A percentile compares a stretch with the other conserved stretches of the same genome.
These are phyloP conservation scores for Pilophorus perplexus DNA, from an alignment of 2,888 invertebrate genomes.

Conservation along the genomic window DNA sequence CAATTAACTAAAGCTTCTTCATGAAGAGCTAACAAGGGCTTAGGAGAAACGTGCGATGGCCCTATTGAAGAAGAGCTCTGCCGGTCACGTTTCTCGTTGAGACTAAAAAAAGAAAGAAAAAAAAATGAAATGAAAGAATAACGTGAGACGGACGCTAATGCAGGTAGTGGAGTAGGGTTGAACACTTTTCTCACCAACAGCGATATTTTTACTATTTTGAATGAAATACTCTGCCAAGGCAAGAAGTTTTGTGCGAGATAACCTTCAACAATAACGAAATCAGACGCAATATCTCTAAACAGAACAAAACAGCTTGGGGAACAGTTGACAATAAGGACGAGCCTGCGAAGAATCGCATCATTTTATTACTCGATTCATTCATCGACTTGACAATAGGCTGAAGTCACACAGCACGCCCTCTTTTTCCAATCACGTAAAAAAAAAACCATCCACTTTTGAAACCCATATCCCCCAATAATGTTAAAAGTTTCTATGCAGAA, in stretches of 20 bases:
- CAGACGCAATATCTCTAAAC: no score
- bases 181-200: no score
- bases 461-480: slow-evolving; percentile 36
- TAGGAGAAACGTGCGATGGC: neutral
- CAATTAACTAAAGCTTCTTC: slow-evolving; percentile 16
- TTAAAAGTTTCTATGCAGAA: slow-evolving; percentile 39
- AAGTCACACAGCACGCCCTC: neutral
- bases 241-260: no score
- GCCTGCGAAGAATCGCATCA: slow-evolving; percentile 17
- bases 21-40: slow-evolving; percentile 18
- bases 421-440: slow-evolving; percentile 36
- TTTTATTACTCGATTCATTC: slow-evolving; percentile 34
- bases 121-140: neutral
- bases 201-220: no score
- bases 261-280: no score
- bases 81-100: slow-evolving; percentile 15
- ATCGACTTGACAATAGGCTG: slow-evolving; percentile 18
- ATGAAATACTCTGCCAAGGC: no score
- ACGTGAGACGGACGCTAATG: no score
- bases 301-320: no score
- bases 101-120: slow-evolving; percentile 4
- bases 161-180: no score
- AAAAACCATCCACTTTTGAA: slow-evolving; percentile 38
- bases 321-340: no score
- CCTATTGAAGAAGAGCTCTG: neutral